Conservation (phyloP, 2,888 invertebrate genomes). For the Agrochola circellaris region DNA sequence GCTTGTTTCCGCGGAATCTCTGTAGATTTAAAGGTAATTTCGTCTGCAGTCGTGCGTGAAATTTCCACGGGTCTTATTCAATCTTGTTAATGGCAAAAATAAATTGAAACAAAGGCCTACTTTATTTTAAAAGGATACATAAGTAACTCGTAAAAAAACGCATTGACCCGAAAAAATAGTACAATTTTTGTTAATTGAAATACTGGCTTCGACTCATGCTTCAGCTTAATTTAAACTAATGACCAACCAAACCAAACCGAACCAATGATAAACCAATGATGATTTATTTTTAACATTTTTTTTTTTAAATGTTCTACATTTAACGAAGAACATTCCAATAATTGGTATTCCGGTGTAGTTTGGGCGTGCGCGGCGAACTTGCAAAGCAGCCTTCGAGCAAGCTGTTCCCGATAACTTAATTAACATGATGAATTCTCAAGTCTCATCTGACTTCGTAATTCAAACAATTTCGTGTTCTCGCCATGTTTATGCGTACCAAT, state of each 20-base stretch:
- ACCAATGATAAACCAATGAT: no score
- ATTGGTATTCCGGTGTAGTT: constrained; percentile 70
- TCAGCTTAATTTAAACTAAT: constrained; percentile 22
- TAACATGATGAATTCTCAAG: constrained; percentile 77
- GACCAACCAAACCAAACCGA: no score
- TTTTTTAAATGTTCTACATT: no score
- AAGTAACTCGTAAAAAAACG: no score
- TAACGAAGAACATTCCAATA: constrained; percentile 61
- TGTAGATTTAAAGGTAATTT: constrained; percentile 62
- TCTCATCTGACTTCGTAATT: constrained; percentile 75
- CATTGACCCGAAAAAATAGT: neutral
- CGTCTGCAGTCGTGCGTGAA: constrained; percentile 56
- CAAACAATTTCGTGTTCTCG: constrained; percentile 69
- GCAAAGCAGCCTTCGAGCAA: constrained; percentile 70
- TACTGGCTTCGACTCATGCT: neutral
- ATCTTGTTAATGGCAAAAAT: constrained; percentile 47
- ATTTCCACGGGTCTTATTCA: constrained; percentile 44
- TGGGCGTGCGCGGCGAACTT: constrained; percentile 64
- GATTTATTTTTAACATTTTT: no score
- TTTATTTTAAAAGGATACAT: constrained; percentile 11
- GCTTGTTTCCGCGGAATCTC: constrained; percentile 51
- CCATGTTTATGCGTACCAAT: constrained; percentile 62
- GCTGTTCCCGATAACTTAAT: constrained; percentile 77
- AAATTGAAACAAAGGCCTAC: constrained; percentile 31
- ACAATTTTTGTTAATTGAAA: no score